Conservation (phyloP, 2,113 vertebrate species). For the Okapia johnstoni region DNA sequence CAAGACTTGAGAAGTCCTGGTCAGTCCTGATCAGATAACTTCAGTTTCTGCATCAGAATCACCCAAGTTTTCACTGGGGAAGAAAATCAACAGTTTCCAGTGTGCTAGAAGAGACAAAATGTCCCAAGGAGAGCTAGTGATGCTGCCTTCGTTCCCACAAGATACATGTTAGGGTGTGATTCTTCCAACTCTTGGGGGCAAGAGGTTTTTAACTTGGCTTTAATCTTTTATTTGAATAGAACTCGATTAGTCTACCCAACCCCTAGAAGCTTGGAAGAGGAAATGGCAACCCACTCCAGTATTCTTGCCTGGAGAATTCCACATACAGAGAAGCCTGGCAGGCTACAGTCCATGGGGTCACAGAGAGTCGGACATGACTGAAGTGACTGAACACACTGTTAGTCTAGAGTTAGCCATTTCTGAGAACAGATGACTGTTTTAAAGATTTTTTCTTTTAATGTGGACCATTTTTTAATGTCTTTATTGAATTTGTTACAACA, state of each 20-base stretch:
- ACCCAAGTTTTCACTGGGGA: not conserved
- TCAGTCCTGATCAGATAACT: conserved; percentile 46
- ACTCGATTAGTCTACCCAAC: not conserved
- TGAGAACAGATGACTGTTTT: not conserved
- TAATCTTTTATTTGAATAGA: conserved; percentile 17
- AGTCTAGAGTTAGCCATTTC: not conserved
- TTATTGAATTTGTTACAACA: not conserved
- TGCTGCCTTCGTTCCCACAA: not conserved
- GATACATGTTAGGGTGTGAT: not conserved
- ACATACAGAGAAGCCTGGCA: not conserved
- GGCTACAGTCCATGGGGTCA: not conserved
- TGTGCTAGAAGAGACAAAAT: not conserved
- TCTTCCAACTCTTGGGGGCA: not conserved
- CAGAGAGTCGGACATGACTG: not conserved
- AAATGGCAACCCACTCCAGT: not conserved
- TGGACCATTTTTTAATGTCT: not conserved
- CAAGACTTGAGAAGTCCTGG: conserved; percentile 50
- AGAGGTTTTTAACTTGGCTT: not conserved
- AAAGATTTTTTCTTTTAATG: not conserved
- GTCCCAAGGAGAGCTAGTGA: not conserved
- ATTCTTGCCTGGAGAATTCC: not conserved
- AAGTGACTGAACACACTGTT: fast-evolving
- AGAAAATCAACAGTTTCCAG: not conserved
- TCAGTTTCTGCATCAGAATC: not conserved
- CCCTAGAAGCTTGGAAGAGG: not conserved